Base-by-base conservation (phyloP, 1,140 invertebrate genomes). In the Plectus sambesii region DNA sequence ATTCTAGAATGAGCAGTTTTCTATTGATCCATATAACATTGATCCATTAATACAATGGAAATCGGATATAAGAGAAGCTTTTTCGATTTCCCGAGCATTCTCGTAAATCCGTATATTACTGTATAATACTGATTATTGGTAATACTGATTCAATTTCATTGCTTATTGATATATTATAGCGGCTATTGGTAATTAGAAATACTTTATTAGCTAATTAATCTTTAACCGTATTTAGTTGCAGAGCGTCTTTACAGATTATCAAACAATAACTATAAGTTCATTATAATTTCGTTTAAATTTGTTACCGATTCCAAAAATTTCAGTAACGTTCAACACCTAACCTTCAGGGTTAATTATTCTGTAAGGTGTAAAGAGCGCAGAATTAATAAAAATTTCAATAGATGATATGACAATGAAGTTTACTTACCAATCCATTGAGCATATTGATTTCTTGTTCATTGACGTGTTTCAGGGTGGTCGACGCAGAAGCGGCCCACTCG, bases 401-500 rank as follows among this genome's bases (percentile, higher is more conserved):
- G 23, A 49, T 33, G 8, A 53, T 39, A 17, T 53, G 25, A 41
- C 51, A 49, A 35, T 50, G 47, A 9, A 39, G 22, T 5, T 19
- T n/a, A 23, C 52, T 53, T 22, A 50, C 47, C 2, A 49, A 19
- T 4, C 22, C 35, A 15, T 30, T 23, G 9, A 51, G 22, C 8
- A 51, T 12, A n/a, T 48, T 24, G 6, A 58, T 36, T 56, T 56
- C 27, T 19, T 25, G 26, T 51, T 56, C 20, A 49, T 53, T 26
- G 42, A 51, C 43, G 8, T 33, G 46, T 9, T 23, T 25, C 8
- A 45, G 19, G 15, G 39, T 47, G 9, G 20, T 20, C 15, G 23
- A 25, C 52, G 3, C 51, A 5, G 46, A 23, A 6, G n/a, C 19
- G 3, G 53, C 59, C 57, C 58, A 64, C 45, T 62, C 62, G 41